These are phyloP conservation scores for Leptinotarsa rubiginosa DNA, from an alignment of 2,888 invertebrate genomes.

Conservation along the genomic window DNA sequence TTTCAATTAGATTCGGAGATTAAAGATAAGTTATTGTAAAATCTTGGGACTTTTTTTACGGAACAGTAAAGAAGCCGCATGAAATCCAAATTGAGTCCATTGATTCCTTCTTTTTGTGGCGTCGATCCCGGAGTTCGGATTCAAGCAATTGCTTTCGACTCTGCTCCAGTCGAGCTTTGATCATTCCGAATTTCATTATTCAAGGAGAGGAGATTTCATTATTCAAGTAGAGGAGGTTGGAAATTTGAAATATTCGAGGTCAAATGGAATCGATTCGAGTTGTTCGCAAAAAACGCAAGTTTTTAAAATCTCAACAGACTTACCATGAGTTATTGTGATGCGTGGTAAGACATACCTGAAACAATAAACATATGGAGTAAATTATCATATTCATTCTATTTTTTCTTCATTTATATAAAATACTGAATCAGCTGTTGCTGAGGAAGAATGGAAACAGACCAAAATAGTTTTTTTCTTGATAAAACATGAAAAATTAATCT, in stretches of 20 bases:
- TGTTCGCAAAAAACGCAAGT: too few relatives aligned
- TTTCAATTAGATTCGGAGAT: slow-evolving; percentile 42
- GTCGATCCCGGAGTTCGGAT: not conserved
- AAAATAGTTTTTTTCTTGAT: too few relatives aligned
- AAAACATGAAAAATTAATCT: too few relatives aligned
- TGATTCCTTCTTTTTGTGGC: slow-evolving; percentile 14
- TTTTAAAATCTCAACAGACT: not conserved
- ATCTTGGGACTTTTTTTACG: slow-evolving; percentile 17
- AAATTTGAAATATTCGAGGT: not conserved
- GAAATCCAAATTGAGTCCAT: slow-evolving; percentile 19
- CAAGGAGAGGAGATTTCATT: not conserved
- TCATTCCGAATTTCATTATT: not conserved
- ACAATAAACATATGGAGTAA: not conserved
- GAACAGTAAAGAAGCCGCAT: slow-evolving; percentile 23
- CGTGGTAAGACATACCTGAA: not conserved
- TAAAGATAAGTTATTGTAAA: slow-evolving; percentile 36
- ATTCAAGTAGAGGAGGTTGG: not conserved
- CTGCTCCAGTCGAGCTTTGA: slow-evolving; percentile 1
- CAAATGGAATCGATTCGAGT: not conserved
- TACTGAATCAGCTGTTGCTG: too few relatives aligned
- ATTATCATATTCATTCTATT: too few relatives aligned
- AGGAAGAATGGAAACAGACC: too few relatives aligned
- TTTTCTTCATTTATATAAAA: too few relatives aligned
- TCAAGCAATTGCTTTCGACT: slow-evolving; percentile 10
- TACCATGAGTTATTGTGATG: not conserved